Conservation (phyloP, 2,888 invertebrate species). For the Cantharis rufa region DNA sequence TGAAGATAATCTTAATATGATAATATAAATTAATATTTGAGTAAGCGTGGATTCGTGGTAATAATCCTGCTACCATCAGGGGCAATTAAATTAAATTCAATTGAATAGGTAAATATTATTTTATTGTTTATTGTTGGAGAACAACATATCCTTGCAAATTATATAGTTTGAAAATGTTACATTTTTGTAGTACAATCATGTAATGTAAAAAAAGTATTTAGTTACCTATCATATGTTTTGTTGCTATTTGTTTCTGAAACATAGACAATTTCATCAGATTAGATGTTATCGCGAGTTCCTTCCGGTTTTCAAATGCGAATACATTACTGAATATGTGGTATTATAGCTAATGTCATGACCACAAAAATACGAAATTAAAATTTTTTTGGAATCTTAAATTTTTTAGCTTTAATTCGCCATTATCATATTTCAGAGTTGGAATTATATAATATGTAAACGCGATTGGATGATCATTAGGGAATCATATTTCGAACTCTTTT, state of each 20-base stretch:
- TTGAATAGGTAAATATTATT: background rate
- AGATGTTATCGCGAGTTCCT: conserved; percentile 48
- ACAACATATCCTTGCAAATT: background rate
- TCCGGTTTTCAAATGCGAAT: conserved; percentile 43
- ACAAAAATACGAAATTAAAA: conserved; percentile 1
- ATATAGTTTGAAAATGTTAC: background rate
- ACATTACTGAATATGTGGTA: conserved; percentile 46
- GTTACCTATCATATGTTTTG: conserved; percentile 44
- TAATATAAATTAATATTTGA: background rate
- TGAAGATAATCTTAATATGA: background rate
- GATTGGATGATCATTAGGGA: background rate
- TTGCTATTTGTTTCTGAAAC: conserved; percentile 48
- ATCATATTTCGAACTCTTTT: background rate
- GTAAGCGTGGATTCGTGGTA: background rate
- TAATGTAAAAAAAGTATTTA: conserved; percentile 27
- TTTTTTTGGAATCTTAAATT: background rate
- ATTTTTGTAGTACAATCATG: background rate
- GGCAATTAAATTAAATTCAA: background rate
- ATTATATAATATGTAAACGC: background rate
- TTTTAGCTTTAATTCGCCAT: background rate
- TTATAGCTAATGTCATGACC: conserved; percentile 43
- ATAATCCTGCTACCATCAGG: background rate
- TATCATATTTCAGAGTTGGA: background rate
- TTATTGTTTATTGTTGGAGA: background rate
- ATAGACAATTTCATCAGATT: conserved; percentile 40